phyloP scores from a whole-genome alignment of 2,113 vertebrate genomes.

The Carettochelys insculpta region DNA sequence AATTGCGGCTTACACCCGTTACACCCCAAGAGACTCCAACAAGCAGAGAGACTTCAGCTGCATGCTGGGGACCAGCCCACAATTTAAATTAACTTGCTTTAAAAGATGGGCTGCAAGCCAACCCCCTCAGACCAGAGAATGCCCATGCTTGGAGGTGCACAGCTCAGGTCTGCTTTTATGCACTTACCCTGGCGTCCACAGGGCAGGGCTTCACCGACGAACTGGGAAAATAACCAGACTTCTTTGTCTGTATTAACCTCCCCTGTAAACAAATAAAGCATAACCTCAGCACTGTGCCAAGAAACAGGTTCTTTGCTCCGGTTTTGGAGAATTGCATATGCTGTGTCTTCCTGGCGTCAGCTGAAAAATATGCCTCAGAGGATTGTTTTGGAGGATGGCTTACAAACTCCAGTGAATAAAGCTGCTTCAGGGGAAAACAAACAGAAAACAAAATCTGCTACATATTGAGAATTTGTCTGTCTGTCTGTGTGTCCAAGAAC shows the following conservation, averaged over 20 bases:
- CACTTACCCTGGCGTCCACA: constrained; percentile 88
- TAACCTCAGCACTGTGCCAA: not conserved
- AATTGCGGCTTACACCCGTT: not conserved
- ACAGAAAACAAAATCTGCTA: too few species aligned
- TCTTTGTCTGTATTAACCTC: constrained; percentile 87
- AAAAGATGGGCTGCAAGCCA: not conserved
- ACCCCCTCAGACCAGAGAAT: not conserved
- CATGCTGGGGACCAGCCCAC: not conserved
- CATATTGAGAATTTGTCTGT: too few species aligned
- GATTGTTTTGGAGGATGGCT: not conserved
- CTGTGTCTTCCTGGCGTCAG: not conserved
- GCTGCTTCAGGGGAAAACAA: fast-evolving
- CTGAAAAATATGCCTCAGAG: not conserved
- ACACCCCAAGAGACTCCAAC: not conserved
- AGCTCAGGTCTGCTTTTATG: not conserved
- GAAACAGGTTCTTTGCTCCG: not conserved
- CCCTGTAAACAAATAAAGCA: constrained; percentile 77
- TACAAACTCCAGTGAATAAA: not conserved
- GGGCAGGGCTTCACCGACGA: constrained; percentile 91
- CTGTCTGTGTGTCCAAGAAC: too few species aligned
- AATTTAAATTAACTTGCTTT: not conserved
- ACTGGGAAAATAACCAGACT: constrained; percentile 93
- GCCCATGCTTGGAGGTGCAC: not conserved
- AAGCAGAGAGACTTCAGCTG: not conserved
- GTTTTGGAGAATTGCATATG: fast-evolving